Evolutionary conservation across 2,888 invertebrate species (phyloP), one percentile per base, ranked within the genome.

Genomic region (Lasioglossum lativentre): DNA sequence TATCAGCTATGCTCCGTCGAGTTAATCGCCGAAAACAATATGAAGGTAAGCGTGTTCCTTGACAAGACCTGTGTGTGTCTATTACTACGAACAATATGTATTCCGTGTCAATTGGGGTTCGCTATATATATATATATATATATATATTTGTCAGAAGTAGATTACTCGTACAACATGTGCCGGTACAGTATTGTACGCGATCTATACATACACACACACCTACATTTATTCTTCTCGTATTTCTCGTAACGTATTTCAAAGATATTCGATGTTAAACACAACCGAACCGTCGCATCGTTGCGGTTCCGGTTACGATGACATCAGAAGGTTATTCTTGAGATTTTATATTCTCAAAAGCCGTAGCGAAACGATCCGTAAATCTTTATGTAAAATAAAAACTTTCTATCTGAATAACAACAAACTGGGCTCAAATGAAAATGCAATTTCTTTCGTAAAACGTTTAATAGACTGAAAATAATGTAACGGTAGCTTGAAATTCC

Each of bases 1-100:
- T 99, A 99, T 95, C 97, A 98, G 94, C 96, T 99, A 95, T 99
- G 99, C 96, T 97, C 98, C 82, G 96, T 98, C 94, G 97, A 97
- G 93, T 97, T 97, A 95, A 95, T 99, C 91, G 99, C 99, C 90
- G 98, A 98, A 95, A 97, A 99, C 96, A 99, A 99, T 95, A 97
- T 97, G 96, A 97, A 97, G 98, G 99, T 99, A 96, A 97, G 96
- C 23, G 23, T 63, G 23, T 63, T 66, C 19, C 52, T 38, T 2
- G 23, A 12, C n/a, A 1, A 14, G 14, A 42, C 16, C 12, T 34
- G 34, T n/a, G n/a, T n/a, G 34, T 71, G 42, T 27, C 42, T 34
- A 16, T 10, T 70, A 38, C 6, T 40, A 6, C 16, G 30, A 72
- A 38, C n/a, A 77, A 66, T n/a, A n/a, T n/a, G n/a, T n/a, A 66